phyloP scores from a whole-genome alignment of 2,797 vertebrate genomes.

The Tragelaphus eurycerus region DNA sequence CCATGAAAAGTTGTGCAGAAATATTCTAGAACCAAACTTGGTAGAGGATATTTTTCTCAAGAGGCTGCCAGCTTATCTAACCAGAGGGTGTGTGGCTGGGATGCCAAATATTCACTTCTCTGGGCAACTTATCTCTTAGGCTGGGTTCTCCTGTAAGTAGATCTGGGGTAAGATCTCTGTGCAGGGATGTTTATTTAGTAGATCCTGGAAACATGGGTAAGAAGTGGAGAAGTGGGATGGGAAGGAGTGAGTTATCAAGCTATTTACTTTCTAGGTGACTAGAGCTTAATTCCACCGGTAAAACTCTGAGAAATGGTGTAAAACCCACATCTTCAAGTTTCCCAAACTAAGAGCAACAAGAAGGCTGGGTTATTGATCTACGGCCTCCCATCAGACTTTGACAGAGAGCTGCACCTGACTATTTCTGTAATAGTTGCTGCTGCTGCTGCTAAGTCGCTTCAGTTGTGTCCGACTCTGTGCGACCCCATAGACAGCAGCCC shows the following conservation, averaged over 20 bases:
- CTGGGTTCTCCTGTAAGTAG: background rate
- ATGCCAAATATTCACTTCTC: background rate
- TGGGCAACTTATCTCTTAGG: background rate
- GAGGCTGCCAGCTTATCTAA: background rate
- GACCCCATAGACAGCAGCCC: too few relatives aligned
- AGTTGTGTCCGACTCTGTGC: too few relatives aligned
- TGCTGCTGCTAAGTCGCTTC: too few relatives aligned
- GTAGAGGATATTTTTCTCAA: background rate
- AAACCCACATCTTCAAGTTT: background rate
- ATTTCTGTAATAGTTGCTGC: background rate
- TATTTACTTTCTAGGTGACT: background rate
- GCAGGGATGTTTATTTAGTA: background rate
- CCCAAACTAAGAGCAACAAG: background rate
- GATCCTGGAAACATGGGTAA: background rate
- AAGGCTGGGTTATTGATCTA: background rate
- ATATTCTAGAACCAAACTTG: background rate
- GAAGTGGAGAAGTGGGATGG: background rate
- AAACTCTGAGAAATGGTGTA: background rate
- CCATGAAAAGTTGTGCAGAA: background rate
- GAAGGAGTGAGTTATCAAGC: background rate
- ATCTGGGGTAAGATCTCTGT: background rate
- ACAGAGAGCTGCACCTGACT: background rate
- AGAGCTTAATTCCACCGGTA: background rate
- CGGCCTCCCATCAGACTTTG: background rate
- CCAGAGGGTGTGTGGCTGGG: background rate